A percentile compares a stretch with the other conserved stretches of the same genome.
Conservation (phyloP, 2,113 vertebrate species). For the Opisthocomus hoazin region DNA sequence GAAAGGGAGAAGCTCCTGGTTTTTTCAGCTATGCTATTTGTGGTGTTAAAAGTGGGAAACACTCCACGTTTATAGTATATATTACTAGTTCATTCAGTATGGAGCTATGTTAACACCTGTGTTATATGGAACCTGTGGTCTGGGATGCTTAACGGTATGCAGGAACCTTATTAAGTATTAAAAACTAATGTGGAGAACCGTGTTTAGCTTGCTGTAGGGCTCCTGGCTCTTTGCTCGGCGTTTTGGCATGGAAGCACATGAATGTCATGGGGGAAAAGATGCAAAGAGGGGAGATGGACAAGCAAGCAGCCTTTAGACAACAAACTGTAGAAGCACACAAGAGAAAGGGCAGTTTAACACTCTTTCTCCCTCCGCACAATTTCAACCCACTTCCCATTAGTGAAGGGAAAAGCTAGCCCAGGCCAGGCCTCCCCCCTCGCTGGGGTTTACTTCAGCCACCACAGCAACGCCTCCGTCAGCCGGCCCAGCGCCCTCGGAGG, state of each 20-base stretch:
- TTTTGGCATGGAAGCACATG: background rate
- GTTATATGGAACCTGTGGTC: fast-evolving
- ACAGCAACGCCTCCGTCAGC: no score
- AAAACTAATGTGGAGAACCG: background rate
- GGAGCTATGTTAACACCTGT: background rate
- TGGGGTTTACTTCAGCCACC: background rate
- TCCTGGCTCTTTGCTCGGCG: background rate
- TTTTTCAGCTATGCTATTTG: background rate
- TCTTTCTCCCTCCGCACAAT: background rate
- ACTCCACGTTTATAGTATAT: fast-evolving
- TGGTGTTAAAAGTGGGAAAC: background rate
- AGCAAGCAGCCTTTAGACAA: background rate
- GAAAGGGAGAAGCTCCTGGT: background rate
- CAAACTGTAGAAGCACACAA: fast-evolving
- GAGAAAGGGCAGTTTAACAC: background rate
- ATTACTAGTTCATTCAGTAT: background rate
- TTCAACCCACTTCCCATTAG: background rate
- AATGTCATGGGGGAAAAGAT: fast-evolving
- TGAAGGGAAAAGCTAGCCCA: background rate
- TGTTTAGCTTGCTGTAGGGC: background rate
- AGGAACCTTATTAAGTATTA: background rate
- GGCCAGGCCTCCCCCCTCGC: background rate
- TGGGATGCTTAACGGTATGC: background rate
- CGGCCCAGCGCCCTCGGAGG: no score
- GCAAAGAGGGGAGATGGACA: background rate